phyloP scores from a whole-genome alignment of 2,797 vertebrate genomes.

The Rhabdophis nuchalis region DNA sequence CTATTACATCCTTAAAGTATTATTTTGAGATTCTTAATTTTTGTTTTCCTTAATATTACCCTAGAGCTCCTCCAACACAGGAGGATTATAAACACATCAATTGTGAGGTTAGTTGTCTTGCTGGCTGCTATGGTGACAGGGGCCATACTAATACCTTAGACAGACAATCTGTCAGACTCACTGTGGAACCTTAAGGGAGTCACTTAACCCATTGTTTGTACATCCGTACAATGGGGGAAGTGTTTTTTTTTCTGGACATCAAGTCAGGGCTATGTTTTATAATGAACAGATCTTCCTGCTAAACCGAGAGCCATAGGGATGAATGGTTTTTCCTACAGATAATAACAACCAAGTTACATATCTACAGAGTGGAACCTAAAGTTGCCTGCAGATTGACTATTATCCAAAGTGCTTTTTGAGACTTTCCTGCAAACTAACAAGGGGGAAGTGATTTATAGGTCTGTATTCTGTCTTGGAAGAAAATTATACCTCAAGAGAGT shows the following conservation, averaged over 20 bases:
- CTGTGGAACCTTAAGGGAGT: constrained; percentile 21
- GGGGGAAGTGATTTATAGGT: not conserved
- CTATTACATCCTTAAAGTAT: not conserved
- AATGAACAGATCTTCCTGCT: not conserved
- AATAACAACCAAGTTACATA: not conserved
- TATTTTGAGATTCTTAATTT: not conserved
- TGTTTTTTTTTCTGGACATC: constrained; percentile 16
- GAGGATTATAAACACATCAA: constrained; percentile 10
- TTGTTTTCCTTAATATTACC: not conserved
- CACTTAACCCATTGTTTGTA: constrained; percentile 34
- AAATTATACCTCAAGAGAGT: not conserved
- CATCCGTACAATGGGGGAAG: constrained; percentile 35
- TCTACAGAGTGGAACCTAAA: not conserved
- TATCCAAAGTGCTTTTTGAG: constrained; percentile 1
- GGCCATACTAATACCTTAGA: not conserved
- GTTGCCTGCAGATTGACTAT: not conserved
- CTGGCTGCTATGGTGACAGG: constrained; percentile 30
- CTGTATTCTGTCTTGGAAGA: not conserved
- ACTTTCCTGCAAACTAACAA: not conserved
- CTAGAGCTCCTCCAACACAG: not conserved
- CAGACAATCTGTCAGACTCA: constrained; percentile 16
- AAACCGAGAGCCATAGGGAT: constrained; percentile 15
- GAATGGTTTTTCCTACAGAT: not conserved
- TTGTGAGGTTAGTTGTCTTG: constrained; percentile 31
- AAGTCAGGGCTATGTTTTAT: not conserved